Conservation (phyloP, 2,113 vertebrate genomes). For the Cebus imitator region DNA sequence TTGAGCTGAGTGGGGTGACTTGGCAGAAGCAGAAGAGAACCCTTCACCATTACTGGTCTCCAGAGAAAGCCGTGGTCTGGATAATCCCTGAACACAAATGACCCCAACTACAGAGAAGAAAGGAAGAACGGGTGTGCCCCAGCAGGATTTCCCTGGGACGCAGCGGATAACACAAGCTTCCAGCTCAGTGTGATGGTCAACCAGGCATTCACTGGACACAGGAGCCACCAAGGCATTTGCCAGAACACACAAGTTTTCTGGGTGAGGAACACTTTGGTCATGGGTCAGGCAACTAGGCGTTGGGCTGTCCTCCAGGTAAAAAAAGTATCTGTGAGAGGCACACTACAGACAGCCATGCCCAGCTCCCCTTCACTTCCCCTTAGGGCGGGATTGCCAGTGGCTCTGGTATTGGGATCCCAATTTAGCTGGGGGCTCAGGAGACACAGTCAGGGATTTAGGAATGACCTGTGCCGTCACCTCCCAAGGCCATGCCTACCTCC, state of each 20-base stretch:
- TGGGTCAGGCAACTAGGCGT: neutral
- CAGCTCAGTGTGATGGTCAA: neutral
- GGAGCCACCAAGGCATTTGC: neutral
- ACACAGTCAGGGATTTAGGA: neutral
- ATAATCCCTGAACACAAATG: neutral
- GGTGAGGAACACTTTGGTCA: neutral
- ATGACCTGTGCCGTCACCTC: neutral
- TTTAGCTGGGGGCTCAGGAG: neutral
- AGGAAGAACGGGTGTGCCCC: neutral
- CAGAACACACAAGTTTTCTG: neutral
- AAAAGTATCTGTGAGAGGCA: neutral
- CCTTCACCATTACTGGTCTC: no score
- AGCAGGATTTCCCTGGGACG: neutral
- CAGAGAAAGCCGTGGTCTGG: neutral
- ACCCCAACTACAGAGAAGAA: neutral
- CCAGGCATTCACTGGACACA: neutral
- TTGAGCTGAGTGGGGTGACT: neutral
- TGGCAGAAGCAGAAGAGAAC: no score
- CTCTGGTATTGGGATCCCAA: neutral
- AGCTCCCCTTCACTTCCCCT: neutral
- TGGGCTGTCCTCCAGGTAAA: neutral
- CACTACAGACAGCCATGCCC: neutral
- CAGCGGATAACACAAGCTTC: neutral
- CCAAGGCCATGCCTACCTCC: neutral
- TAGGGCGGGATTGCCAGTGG: neutral